phyloP scores from a whole-genome alignment of 2,113 vertebrate genomes.

The Lucifuga dentata region DNA sequence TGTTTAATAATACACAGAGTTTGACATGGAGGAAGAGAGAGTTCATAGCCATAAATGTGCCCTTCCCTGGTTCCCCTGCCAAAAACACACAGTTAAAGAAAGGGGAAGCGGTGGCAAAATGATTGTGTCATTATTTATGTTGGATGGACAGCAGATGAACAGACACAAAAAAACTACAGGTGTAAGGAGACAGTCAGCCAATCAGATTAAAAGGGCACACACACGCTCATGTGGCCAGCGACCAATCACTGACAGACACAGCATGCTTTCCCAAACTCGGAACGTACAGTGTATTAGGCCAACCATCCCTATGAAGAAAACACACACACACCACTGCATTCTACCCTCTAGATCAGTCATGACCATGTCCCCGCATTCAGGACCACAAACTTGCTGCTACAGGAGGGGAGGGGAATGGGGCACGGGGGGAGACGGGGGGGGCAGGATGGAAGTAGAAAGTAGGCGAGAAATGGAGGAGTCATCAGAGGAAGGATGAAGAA shows the following conservation, averaged over 20 bases:
- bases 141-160: slow-evolving; percentile 71
- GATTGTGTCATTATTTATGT: slow-evolving; percentile 70
- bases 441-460: not conserved
- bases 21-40: slow-evolving; percentile 78
- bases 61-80: slow-evolving; percentile 65
- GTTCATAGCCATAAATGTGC: slow-evolving; percentile 58
- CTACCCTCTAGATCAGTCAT: slow-evolving; percentile 82
- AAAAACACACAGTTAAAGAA: slow-evolving; percentile 75
- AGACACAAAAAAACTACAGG: slow-evolving; percentile 67
- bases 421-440: not conserved
- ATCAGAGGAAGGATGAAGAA: too few relatives aligned
- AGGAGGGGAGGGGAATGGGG: slow-evolving; percentile 54
- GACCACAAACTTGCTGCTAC: slow-evolving; percentile 79
- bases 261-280: slow-evolving; percentile 75
- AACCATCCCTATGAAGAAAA: slow-evolving; percentile 64
- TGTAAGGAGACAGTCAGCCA: slow-evolving; percentile 75
- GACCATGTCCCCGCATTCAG: slow-evolving; percentile 81
- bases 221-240: slow-evolving; percentile 61
- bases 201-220: slow-evolving; percentile 64
- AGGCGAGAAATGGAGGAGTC: not conserved
- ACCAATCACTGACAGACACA: slow-evolving; percentile 73
- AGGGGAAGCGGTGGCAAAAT: slow-evolving; percentile 72
- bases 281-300: slow-evolving; percentile 63
- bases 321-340: slow-evolving; percentile 80
- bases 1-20: slow-evolving; percentile 11